phyloP scores from a whole-genome alignment of 2,113 vertebrate species.

The Phrynocephalus versicolor region DNA sequence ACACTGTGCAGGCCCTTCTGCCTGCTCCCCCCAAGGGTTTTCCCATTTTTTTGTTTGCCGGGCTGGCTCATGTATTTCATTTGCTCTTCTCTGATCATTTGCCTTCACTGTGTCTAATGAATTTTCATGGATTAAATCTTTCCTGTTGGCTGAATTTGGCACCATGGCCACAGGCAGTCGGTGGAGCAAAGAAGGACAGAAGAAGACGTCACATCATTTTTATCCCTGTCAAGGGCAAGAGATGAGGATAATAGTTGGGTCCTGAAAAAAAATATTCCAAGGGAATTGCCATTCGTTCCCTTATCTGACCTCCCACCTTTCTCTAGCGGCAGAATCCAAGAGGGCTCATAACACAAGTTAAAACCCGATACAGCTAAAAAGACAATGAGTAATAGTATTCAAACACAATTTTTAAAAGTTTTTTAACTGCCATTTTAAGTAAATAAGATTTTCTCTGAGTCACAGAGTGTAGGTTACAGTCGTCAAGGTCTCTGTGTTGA shows the following conservation, averaged over 20 bases:
- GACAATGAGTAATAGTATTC: no score
- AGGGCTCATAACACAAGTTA: no score
- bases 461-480: no score
- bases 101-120: not conserved
- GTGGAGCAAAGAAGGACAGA: not conserved
- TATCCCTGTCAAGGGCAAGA: not conserved
- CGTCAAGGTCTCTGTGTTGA: no score
- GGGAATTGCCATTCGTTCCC: not conserved
- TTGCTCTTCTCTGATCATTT: slow-evolving; percentile 32
- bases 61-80: not conserved
- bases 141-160: slow-evolving; percentile 1
- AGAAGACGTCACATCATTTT: not conserved
- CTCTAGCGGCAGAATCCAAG: not conserved
- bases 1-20: not conserved
- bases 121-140: slow-evolving; percentile 9
- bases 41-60: not conserved
- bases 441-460: no score
- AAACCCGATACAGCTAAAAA: no score
- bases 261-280: not conserved
- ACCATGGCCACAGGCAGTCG: not conserved
- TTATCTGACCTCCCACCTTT: not conserved
- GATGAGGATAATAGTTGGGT: slow-evolving; percentile 7
- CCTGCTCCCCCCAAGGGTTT: not conserved
- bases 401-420: no score
- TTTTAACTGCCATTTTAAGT: no score